Evolutionary conservation across 1,140 invertebrate species (phyloP).

Genomic region (Thrips palmi): DNA sequence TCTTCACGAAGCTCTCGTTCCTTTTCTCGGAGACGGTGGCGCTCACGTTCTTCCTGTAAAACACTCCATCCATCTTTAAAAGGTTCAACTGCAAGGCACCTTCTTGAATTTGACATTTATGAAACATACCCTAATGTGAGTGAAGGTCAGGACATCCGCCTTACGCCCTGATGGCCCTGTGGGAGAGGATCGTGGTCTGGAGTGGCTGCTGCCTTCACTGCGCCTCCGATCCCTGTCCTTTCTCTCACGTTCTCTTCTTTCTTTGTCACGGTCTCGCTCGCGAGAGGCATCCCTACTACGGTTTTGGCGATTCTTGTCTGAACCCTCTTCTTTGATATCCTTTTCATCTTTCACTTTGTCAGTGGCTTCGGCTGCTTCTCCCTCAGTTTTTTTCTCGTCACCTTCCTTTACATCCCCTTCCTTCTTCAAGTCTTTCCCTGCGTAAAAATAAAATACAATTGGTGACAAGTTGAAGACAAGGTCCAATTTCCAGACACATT

Average conservation of each 20-base stretch:
- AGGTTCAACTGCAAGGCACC: neutral
- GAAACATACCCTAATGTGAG: slow-evolving; percentile 30
- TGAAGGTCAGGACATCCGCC: slow-evolving; percentile 38
- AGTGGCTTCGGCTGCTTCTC: slow-evolving; percentile 11
- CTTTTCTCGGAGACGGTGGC: slow-evolving; percentile 53
- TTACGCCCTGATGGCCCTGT: slow-evolving; percentile 22
- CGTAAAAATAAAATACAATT: slow-evolving; percentile 24
- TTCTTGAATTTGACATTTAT: neutral
- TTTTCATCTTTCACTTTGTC: slow-evolving; percentile 3
- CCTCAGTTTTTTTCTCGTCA: slow-evolving; percentile 8
- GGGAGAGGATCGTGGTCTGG: slow-evolving; percentile 22
- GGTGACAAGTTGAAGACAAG: too few relatives aligned
- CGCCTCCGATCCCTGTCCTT: neutral
- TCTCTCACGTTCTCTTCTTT: neutral
- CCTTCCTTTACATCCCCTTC: slow-evolving; percentile 8
- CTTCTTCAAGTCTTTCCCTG: slow-evolving; percentile 9
- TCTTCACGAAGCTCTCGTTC: slow-evolving; percentile 52
- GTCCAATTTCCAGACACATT: too few relatives aligned
- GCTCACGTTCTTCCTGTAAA: slow-evolving; percentile 51
- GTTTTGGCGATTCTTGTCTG: slow-evolving; percentile 7
- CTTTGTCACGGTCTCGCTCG: slow-evolving; percentile 6
- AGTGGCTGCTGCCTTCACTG: slow-evolving; percentile 15
- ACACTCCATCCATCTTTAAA: slow-evolving; percentile 15
- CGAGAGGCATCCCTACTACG: slow-evolving; percentile 3
- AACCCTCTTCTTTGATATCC: slow-evolving; percentile 4